Conservation (phyloP, 2,797 vertebrate species). For the Delichon dasypus region DNA sequence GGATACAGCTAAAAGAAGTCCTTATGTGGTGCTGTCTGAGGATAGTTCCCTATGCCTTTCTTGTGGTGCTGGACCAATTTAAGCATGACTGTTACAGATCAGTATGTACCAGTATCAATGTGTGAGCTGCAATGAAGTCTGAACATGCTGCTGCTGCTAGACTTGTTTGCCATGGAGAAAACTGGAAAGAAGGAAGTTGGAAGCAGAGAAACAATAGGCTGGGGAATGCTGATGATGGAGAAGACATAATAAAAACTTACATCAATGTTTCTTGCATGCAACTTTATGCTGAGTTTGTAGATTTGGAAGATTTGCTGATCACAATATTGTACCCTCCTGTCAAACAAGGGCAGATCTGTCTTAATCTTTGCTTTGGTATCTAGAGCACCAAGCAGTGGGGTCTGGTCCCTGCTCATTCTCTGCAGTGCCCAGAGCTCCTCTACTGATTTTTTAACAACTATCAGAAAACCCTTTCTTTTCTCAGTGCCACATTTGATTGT, state of each 20-base stretch:
- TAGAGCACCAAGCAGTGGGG: background rate
- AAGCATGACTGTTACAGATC: background rate
- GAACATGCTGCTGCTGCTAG: background rate
- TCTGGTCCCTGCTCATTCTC: background rate
- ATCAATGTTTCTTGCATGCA: background rate
- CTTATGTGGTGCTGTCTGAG: background rate
- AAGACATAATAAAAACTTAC: background rate
- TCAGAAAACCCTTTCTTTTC: background rate
- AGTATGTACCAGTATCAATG: background rate
- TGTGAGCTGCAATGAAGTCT: background rate
- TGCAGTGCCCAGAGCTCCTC: background rate
- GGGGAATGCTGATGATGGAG: constrained; percentile 33
- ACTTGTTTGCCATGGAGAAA: constrained; percentile 9
- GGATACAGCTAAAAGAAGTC: background rate
- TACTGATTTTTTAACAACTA: background rate
- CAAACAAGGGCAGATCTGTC: background rate
- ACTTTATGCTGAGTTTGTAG: background rate
- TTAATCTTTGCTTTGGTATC: background rate
- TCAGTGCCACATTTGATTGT: background rate
- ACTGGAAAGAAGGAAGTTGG: background rate
- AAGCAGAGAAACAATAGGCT: background rate
- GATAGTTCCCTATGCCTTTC: background rate
- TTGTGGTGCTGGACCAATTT: background rate
- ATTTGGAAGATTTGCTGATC: background rate
- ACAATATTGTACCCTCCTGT: background rate